Conservation (phyloP, 1,140 invertebrate species). For the Pseudomyrmex dendroicus region DNA sequence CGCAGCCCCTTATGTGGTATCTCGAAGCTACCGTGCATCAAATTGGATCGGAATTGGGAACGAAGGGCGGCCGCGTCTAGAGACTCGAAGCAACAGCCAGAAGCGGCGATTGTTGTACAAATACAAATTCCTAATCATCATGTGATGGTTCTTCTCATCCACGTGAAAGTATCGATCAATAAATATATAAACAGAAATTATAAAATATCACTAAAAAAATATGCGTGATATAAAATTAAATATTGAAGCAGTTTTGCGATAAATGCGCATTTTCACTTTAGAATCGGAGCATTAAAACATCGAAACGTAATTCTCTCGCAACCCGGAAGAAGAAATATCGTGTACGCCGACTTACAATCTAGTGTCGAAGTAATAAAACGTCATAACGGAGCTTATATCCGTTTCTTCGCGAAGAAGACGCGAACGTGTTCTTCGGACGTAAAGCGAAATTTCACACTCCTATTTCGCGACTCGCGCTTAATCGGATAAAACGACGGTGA, state of each 20-base stretch:
- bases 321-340: too few species aligned
- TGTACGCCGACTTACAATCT: not conserved
- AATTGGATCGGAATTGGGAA: slow-evolving; percentile 80
- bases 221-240: not conserved
- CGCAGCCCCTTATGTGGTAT: slow-evolving; percentile 69
- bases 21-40: slow-evolving; percentile 81
- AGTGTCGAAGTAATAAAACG: not conserved
- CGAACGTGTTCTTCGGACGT: not conserved
- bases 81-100: slow-evolving; percentile 1
- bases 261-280: too few species aligned
- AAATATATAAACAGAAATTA: slow-evolving; percentile 10
- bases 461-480: slow-evolving; percentile 17
- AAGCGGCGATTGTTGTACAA: slow-evolving; percentile 47
- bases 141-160: not conserved
- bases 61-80: slow-evolving; percentile 14
- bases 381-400: not conserved
- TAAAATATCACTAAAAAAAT: not conserved
- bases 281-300: not conserved
- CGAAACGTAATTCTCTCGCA: not conserved
- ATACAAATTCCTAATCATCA: not conserved
- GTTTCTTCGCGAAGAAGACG: not conserved
- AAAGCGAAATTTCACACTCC: slow-evolving; percentile 32
- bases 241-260: not conserved
- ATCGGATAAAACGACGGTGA: slow-evolving; percentile 46
- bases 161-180: not conserved